phyloP scores from a whole-genome alignment of 2,888 invertebrate genomes.

The Ophioninae sp. region DNA sequence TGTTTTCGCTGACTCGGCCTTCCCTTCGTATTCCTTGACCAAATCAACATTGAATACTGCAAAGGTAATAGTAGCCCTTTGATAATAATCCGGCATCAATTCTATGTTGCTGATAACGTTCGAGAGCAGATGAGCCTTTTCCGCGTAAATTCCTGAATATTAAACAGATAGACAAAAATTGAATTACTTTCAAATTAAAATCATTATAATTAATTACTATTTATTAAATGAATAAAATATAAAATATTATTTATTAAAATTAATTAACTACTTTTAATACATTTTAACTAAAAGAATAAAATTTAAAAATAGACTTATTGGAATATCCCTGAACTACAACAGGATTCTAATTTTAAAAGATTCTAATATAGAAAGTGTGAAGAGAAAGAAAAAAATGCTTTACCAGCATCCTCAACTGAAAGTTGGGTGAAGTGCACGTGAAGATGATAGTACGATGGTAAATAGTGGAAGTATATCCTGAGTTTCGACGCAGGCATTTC shows the following conservation, averaged over 20 bases:
- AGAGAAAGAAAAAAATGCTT: background rate
- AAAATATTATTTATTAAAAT: no score
- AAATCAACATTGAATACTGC: constrained; percentile 84
- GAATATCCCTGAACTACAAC: constrained; percentile 27
- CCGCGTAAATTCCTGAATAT: constrained; percentile 87
- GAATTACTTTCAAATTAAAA: no score
- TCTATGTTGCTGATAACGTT: constrained; percentile 96
- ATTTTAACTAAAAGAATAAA: no score
- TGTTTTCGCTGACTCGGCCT: background rate
- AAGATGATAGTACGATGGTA: constrained; percentile 97
- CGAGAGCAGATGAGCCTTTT: constrained; percentile 93
- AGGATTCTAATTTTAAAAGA: no score
- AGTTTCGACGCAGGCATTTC: constrained; percentile 86
- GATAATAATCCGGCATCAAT: constrained; percentile 91
- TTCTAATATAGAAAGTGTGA: background rate
- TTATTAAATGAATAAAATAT: no score
- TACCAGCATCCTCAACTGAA: constrained; percentile 89
- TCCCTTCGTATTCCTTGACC: constrained; percentile 37
- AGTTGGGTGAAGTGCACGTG: constrained; percentile 96
- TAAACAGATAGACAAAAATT: background rate
- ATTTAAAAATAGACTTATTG: no score
- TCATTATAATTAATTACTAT: no score
- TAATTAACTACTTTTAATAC: no score
- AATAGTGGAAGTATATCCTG: constrained; percentile 95
- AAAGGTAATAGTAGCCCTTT: constrained; percentile 91